These are phyloP conservation scores for Drosophila nannoptera DNA, from an alignment of 1,140 invertebrate genomes.

Conservation along the genomic window DNA sequence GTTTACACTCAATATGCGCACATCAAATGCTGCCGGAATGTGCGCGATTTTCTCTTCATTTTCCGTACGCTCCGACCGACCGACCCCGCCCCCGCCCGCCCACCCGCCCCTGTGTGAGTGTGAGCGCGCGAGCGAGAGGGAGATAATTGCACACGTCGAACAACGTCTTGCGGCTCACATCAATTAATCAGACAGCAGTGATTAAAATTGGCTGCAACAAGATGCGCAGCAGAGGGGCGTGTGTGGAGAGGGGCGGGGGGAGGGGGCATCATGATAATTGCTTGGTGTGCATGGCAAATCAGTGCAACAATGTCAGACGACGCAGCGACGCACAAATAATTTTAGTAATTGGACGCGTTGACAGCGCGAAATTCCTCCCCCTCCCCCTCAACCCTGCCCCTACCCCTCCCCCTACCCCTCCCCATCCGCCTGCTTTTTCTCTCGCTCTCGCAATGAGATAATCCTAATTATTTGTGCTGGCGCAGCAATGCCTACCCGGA, in stretches of 20 bases:
- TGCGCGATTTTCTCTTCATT: background rate
- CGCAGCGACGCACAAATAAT: constrained; percentile 43
- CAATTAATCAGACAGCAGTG: constrained; percentile 26
- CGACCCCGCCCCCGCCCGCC: too few relatives aligned
- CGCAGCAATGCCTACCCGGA: background rate
- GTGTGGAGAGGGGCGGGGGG: background rate
- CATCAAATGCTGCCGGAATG: constrained; percentile 37
- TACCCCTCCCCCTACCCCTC: background rate
- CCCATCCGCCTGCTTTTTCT: too few relatives aligned
- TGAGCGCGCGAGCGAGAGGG: background rate
- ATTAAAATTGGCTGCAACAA: background rate
- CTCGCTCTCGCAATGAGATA: constrained; percentile 30
- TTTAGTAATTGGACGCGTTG: constrained; percentile 45
- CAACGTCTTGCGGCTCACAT: constrained; percentile 25
- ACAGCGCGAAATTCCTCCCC: constrained; percentile 36
- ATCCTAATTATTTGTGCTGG: constrained; percentile 38
- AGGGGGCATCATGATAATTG: constrained; percentile 33
- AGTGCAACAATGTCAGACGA: constrained; percentile 24
- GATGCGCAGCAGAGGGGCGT: background rate
- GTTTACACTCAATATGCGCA: constrained; percentile 72
- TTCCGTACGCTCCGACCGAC: too few relatives aligned
- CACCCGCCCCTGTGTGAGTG: background rate
- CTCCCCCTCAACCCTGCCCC: background rate
- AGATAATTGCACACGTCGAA: background rate
- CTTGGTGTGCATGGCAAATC: constrained; percentile 42